Evolutionary conservation across 1,140 invertebrate genomes (phyloP), one percentile per base, ranked within the genome.

Genomic region (Amyelois transitella): DNA sequence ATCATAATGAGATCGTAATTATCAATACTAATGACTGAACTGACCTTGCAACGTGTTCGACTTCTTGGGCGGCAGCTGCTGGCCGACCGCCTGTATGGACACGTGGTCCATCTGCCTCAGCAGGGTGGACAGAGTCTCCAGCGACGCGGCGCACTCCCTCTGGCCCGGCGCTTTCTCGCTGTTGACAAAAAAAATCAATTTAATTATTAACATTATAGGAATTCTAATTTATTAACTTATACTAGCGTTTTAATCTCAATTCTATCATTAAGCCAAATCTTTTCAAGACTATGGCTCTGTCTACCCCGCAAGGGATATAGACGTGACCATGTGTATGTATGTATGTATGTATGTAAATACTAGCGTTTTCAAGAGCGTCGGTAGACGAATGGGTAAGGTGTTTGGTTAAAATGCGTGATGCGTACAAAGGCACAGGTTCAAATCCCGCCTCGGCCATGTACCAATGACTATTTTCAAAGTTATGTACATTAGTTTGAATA

Each of bases 91-190:
- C 44, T 94, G 94, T 57, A 99, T 87, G 0, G 96, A 94, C 1
- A 95, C 94, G 62, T 95, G 93, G 85, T 99, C 97, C 20, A 99
- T 81, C 44, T 96, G 93, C 0, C 94, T 89, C 2, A 97, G 94
- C 56, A 93, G 92, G 0, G 90, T 88, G 47, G 91, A 93, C 5
- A 99, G 82, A 17, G 93, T 93, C 17, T 96, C 93, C 51, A 98
- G 92, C 0, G 96, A 96, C 1, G 91, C 90, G 38, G 97, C 95
- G 81, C 98, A 98, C 86, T 99, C 97, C 4, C 94, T 94, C 76
- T 98, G 97, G 0, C 98, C 98, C 0, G 98, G 98, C 0, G 97
- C 97, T 77, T 96, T 97, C 69, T 99, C 97, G 32, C 97, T 94
- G 68, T 25, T 14, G 12, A 48, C 8, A 19, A 2, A 1, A 17